phyloP scores from a whole-genome alignment of 35 echinoderm and acorn worm species.

The Ptychodera flava region DNA sequence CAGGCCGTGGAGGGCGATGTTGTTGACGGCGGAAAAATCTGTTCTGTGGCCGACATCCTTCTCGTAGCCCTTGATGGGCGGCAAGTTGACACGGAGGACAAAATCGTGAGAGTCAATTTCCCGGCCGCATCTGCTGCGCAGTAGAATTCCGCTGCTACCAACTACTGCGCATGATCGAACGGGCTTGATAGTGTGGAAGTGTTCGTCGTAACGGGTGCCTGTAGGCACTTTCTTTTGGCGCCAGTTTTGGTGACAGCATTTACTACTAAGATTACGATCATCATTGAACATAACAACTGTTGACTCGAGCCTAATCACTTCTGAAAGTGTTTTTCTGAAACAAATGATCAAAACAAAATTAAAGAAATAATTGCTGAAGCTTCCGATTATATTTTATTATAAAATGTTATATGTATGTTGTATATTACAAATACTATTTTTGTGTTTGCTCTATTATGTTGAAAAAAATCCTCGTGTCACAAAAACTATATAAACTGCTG shows the following conservation, averaged over 20 bases:
- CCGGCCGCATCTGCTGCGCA: slow-evolving; percentile 36
- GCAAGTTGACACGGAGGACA: slow-evolving; percentile 33
- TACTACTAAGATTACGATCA: too few species aligned
- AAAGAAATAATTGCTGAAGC: too few species aligned
- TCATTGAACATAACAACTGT: too few species aligned
- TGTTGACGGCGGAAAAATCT: slow-evolving; percentile 23
- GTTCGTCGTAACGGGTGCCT: not conserved
- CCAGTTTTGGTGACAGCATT: not conserved
- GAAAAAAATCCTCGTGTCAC: too few species aligned
- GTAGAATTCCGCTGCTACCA: slow-evolving; percentile 40
- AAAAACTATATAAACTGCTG: too few species aligned
- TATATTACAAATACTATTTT: too few species aligned
- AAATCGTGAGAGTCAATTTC: slow-evolving; percentile 54
- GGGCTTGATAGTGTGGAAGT: not conserved
- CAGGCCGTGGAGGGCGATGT: not conserved
- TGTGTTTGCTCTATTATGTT: too few species aligned
- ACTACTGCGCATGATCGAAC: slow-evolving; percentile 23
- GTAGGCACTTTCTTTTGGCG: not conserved
- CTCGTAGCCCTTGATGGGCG: slow-evolving; percentile 2
- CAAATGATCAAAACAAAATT: too few species aligned
- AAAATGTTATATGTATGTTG: too few species aligned
- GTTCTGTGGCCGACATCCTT: slow-evolving; percentile 36
- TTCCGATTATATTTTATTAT: too few species aligned
- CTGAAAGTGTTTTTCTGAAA: too few species aligned
- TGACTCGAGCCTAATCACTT: too few species aligned